Base-by-base conservation (phyloP, 2,888 invertebrate genomes). In the Atherix ibis region DNA sequence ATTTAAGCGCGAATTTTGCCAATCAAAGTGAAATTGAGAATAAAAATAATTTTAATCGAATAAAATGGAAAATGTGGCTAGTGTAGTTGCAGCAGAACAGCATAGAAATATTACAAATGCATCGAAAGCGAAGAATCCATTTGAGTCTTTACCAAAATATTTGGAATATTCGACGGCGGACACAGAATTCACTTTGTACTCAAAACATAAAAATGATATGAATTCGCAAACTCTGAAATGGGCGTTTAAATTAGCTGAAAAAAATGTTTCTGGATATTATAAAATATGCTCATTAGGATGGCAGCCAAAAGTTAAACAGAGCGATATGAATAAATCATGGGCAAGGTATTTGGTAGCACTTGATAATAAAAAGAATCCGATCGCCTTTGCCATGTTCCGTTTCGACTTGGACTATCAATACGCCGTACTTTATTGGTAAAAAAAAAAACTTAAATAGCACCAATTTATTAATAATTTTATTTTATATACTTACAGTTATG, bases 341-440 rank as follows among this genome's bases (percentile, higher is more conserved):
- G 77, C 79, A 3, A 66, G 73, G 53, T 78, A 71, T 50, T 54
- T 80, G 18, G 62, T 78, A 27, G 73, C 67, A 4, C 54, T 59
- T 29, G 45, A 51, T 9, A 49, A 58, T 15, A 54, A 48, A 4
- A 56, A 53, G 24, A 46, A 57, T 34, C 68, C 69, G 3, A 64
- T 78, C n/a, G 83, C 72, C 1, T 79, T 75, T 51, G 67, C 71
- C 13, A 79, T 82, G 60, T 82, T 81, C 47, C 65, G 81, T 28
- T 81, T 81, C 52, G 81, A 80, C 47, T 59, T 77, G 50, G 82
- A 82, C 48, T 64, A 72, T 47, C 73, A 68, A 1, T 53, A 63
- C 27, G 66, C 70, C 48, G 78, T 80, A n/a, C 49, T 82, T 4
- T 82, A 81, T 51, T 77, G 78, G 77, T 76, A 54, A 52, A 22